These are phyloP conservation scores for Trichonephila inaurata DNA, from an alignment of 1,140 invertebrate species.

Conservation along the genomic window DNA sequence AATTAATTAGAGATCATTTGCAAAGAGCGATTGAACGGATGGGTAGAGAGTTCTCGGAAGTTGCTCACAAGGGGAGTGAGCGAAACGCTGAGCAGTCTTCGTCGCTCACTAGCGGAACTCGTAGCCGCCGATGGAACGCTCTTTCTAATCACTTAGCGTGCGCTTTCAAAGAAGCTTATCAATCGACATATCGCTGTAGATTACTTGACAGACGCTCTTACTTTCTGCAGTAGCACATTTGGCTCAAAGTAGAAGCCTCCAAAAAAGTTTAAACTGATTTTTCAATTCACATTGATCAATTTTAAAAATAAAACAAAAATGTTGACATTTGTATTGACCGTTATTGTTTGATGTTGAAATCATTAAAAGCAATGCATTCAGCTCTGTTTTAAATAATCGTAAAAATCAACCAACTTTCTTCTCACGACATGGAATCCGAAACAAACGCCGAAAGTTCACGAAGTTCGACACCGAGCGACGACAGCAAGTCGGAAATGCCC, in stretches of 20 bases:
- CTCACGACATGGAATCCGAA: conserved; percentile 18
- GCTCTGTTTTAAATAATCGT: not conserved
- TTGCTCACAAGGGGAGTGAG: not conserved
- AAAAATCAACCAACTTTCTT: not conserved
- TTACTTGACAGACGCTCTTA: too few relatives aligned
- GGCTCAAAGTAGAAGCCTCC: too few relatives aligned
- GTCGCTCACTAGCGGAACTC: not conserved
- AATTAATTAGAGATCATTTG: conserved; percentile 71
- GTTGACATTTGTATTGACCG: too few relatives aligned
- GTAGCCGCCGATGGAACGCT: not conserved
- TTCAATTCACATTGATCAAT: too few relatives aligned
- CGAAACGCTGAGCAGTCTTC: not conserved
- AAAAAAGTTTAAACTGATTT: too few relatives aligned
- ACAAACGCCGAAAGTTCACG: conserved; percentile 22
- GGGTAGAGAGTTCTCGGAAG: conserved; percentile 25
- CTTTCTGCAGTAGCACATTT: too few relatives aligned
- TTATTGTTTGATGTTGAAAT: not conserved
- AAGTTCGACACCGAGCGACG: conserved; percentile 20
- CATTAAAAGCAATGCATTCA: not conserved
- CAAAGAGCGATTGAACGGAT: conserved; percentile 47
- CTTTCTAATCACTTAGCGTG: not conserved
- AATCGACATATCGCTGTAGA: not conserved
- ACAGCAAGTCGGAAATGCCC: conserved; percentile 18
- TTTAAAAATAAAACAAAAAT: too few relatives aligned
- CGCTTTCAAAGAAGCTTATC: not conserved